Evolutionary conservation across 2,888 invertebrate genomes (phyloP), one percentile per base, ranked within the genome.

Genomic region (Ectemnius lituratus): DNA sequence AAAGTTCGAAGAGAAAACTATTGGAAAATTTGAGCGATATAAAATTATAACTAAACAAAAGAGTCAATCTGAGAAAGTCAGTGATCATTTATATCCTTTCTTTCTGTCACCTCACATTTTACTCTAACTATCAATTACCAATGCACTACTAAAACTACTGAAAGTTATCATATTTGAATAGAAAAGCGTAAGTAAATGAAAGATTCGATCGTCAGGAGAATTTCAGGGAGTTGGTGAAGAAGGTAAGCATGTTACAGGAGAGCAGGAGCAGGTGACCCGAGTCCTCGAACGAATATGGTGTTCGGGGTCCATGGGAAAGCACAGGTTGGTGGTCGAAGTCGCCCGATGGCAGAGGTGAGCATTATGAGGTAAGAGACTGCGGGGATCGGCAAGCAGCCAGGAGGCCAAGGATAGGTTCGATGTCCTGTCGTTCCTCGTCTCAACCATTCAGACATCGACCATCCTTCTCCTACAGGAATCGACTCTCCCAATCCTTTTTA

Each of bases 331-430:
- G 46, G 69, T 14, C 20, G 68, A 71, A 71, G 72, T 62, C 70
- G 64, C 45, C 67, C 75, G 75, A 67, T 82, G 83, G 75, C 83
- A 83, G 78, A 83, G 83, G 81, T 81, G 83, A 83, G 71, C 80
- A 66, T 81, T 83, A 83, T 78, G 83, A 83, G 68, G 76, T 73
- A 78, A 83, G 76, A 68, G 66, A 69, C 67, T 66, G 62, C 67
- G 56, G 49, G 20, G 61, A 13, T n/a, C 8, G 20, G 37, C 62
- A 8, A 56, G 56, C 20, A 47, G 56, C 62, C 67, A 61, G 59
- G 75, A 60, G 58, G 67, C 70, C 74, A 49, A 72, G 37, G 70
- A 74, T 78, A 83, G 75, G 81, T 83, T 83, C 83, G 83, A 79
- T 63, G 83, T 67, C 83, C 81, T 83, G 81, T 62, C 61, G 46